A percentile compares a stretch with the other conserved stretches of the same genome.
These are phyloP conservation scores for Elephantulus edwardii DNA, from an alignment of 2,113 vertebrate genomes.

Conservation along the genomic window DNA sequence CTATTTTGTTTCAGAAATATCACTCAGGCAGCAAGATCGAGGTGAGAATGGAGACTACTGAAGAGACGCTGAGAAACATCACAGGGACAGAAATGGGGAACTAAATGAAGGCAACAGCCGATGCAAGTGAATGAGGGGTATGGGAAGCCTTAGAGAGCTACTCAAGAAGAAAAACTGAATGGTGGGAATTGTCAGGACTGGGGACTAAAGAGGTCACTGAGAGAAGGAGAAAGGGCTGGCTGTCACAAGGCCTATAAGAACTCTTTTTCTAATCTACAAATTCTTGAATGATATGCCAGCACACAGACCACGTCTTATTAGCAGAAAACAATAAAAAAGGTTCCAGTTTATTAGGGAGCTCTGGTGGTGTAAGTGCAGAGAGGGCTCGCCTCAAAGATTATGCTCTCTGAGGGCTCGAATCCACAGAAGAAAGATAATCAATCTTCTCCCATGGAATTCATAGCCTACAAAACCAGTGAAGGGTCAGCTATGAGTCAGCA, in stretches of 20 bases:
- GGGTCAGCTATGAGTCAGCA: too few relatives aligned
- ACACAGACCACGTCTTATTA: not conserved
- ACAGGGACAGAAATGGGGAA: not conserved
- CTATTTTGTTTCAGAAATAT: slow-evolving; percentile 22
- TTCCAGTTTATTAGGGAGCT: too few relatives aligned
- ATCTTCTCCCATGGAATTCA: too few relatives aligned
- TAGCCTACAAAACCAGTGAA: too few relatives aligned
- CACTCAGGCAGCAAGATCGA: not conserved
- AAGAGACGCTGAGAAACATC: not conserved
- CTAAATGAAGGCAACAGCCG: not conserved
- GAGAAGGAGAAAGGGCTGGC: not conserved
- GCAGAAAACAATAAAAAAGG: too few relatives aligned
- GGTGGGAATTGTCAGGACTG: not conserved
- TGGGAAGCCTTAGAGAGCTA: not conserved
- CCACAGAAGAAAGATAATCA: too few relatives aligned
- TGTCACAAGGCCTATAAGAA: not conserved
- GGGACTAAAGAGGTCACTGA: not conserved
- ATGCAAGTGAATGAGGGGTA: not conserved
- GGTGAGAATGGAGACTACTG: not conserved
- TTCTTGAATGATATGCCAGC: not conserved
- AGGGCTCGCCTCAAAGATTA: too few relatives aligned
- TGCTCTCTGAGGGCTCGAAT: too few relatives aligned
- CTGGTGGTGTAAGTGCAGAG: too few relatives aligned
- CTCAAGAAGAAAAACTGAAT: not conserved
- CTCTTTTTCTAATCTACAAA: not conserved